These are phyloP conservation scores for Andrena minutula DNA, from an alignment of 2,888 invertebrate genomes.

Conservation along the genomic window DNA sequence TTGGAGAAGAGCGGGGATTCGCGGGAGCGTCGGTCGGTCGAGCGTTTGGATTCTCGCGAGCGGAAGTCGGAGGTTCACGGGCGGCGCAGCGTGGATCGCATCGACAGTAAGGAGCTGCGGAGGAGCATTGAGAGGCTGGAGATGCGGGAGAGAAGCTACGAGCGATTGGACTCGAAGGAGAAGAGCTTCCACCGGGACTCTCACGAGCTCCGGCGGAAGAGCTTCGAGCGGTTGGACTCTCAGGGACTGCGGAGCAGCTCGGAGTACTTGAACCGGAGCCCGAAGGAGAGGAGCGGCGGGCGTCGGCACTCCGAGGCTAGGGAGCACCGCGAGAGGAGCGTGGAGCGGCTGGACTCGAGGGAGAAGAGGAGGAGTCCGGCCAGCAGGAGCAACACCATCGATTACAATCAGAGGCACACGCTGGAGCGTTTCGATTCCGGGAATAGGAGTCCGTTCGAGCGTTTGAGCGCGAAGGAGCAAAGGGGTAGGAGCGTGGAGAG, in stretches of 20 bases:
- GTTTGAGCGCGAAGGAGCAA: slow-evolving; percentile 64
- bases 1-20: slow-evolving; percentile 61
- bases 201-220: slow-evolving; percentile 73
- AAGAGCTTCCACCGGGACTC: slow-evolving; percentile 44
- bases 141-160: slow-evolving; percentile 75
- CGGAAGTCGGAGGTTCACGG: slow-evolving; percentile 65
- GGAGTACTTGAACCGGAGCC: slow-evolving; percentile 75
- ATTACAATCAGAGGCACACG: slow-evolving; percentile 79
- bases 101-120: slow-evolving; percentile 77
- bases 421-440: slow-evolving; percentile 79
- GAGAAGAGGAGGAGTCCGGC: slow-evolving; percentile 70
- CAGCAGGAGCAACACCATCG: slow-evolving; percentile 61
- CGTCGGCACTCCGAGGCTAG: slow-evolving; percentile 49
- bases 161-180: slow-evolving; percentile 73
- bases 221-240: slow-evolving; percentile 78
- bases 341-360: slow-evolving; percentile 76
- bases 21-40: slow-evolving; percentile 76
- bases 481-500: slow-evolving; percentile 80
- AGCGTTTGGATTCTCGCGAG: slow-evolving; percentile 76
- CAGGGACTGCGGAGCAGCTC: slow-evolving; percentile 68
- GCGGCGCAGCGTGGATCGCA: slow-evolving; percentile 71
- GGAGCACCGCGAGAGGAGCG: slow-evolving; percentile 72
- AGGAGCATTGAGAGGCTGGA: slow-evolving; percentile 80
- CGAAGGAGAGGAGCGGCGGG: slow-evolving; percentile 56
- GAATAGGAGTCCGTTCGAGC: slow-evolving; percentile 76